These are phyloP conservation scores for Wiebesia pumilae DNA, from an alignment of 1,140 invertebrate genomes.

Conservation along the genomic window DNA sequence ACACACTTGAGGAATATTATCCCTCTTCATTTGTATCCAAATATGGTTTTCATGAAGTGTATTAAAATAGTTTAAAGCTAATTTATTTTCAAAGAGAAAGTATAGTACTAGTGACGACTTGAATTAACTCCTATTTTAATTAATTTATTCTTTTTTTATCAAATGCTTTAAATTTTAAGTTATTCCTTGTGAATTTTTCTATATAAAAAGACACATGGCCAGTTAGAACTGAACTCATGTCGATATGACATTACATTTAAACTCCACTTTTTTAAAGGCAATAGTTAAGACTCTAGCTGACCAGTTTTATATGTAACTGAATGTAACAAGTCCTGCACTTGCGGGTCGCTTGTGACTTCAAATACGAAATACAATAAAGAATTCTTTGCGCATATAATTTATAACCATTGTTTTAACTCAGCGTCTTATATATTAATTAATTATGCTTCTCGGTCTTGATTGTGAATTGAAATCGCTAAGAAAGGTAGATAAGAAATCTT, in stretches of 20 bases:
- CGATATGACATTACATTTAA: conserved; percentile 18
- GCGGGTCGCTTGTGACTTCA: conserved; percentile 43
- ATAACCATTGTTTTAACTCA: conserved; percentile 2
- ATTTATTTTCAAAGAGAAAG: conserved; percentile 56
- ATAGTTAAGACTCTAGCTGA: conserved; percentile 61
- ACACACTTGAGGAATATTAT: conserved; percentile 56
- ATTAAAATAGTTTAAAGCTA: conserved; percentile 59
- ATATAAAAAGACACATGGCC: not conserved
- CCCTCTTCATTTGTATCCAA: conserved; percentile 39
- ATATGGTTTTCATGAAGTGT: conserved; percentile 34
- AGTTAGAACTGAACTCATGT: not conserved
- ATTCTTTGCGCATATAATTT: not conserved
- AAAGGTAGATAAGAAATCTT: not conserved
- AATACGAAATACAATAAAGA: conserved; percentile 17
- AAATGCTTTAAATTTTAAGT: not conserved
- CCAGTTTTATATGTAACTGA: conserved; percentile 69
- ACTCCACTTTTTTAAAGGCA: conserved; percentile 12
- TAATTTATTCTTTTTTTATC: not conserved
- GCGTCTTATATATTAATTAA: not conserved
- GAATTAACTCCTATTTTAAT: not conserved
- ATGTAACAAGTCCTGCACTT: conserved; percentile 55
- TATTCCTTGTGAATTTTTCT: not conserved
- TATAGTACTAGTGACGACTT: conserved; percentile 32
- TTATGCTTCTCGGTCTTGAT: conserved; percentile 14
- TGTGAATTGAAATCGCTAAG: conserved; percentile 4